phyloP scores from a whole-genome alignment of 2,888 invertebrate species.

The Nemurella pictetii region DNA sequence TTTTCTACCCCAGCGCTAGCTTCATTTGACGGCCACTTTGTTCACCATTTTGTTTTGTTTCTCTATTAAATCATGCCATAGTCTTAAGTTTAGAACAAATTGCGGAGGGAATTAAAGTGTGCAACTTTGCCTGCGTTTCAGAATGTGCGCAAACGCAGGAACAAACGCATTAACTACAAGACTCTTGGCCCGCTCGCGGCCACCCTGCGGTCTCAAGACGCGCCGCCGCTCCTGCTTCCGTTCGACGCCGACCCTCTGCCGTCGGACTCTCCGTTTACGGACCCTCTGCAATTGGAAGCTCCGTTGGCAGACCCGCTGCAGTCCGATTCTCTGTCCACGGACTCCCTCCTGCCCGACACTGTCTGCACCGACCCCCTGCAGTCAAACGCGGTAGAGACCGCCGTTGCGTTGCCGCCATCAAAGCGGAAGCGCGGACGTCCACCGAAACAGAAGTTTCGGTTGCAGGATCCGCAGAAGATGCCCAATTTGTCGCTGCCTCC shows the following conservation, averaged over 20 bases:
- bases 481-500: not conserved
- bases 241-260: not conserved
- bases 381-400: not conserved
- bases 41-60: too few species aligned
- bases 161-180: not conserved
- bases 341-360: too few species aligned
- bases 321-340: too few species aligned
- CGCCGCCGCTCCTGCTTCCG: not conserved
- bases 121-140: not conserved
- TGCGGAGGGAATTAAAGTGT: not conserved
- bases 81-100: not conserved
- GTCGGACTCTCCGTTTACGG: too few species aligned
- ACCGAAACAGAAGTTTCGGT: too few species aligned
- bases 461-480: not conserved
- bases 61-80: too few species aligned
- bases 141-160: too few species aligned
- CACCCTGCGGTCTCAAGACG: not conserved
- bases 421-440: too few species aligned
- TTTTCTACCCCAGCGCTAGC: too few species aligned
- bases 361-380: not conserved
- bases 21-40: too few species aligned
- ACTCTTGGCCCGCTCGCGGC: not conserved
- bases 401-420: not conserved
- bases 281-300: too few species aligned
- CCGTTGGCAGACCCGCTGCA: too few species aligned